Evolutionary conservation across 2,888 invertebrate genomes (phyloP).

Genomic region (Brachylomia viminalis): DNA sequence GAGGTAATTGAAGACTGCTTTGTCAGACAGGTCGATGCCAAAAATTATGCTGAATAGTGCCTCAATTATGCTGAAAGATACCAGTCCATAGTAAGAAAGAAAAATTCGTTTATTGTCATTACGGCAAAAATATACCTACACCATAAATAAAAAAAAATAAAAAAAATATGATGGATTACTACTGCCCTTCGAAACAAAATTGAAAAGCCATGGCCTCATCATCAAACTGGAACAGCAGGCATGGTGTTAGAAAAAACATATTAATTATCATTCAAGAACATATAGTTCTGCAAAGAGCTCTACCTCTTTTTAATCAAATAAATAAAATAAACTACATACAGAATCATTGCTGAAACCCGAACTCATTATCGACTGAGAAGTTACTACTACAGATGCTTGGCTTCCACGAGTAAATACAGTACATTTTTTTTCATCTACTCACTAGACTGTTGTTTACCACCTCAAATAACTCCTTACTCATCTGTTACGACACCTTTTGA

Average conservation of each 20-base stretch:
- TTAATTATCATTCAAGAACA: too few relatives aligned
- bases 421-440: not conserved
- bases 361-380: too few relatives aligned
- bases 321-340: not conserved
- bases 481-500: not conserved
- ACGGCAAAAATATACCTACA: too few relatives aligned
- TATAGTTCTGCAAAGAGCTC: too few relatives aligned
- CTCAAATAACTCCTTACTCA: slow-evolving; percentile 17
- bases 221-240: not conserved
- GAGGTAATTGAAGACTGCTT: not conserved
- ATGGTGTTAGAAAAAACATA: not conserved
- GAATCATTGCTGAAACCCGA: not conserved
- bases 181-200: not conserved
- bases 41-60: not conserved
- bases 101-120: too few relatives aligned
- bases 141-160: too few relatives aligned
- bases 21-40: not conserved
- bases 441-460: not conserved
- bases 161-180: not conserved
- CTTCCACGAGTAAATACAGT: not conserved
- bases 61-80: too few relatives aligned
- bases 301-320: too few relatives aligned
- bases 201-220: not conserved
- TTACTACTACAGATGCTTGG: not conserved
- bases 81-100: too few relatives aligned